Percentiles rank a stretch among this genome's conserved stretches.
Conservation (phyloP, 2,113 vertebrate species). For the Ciconia maguari region DNA sequence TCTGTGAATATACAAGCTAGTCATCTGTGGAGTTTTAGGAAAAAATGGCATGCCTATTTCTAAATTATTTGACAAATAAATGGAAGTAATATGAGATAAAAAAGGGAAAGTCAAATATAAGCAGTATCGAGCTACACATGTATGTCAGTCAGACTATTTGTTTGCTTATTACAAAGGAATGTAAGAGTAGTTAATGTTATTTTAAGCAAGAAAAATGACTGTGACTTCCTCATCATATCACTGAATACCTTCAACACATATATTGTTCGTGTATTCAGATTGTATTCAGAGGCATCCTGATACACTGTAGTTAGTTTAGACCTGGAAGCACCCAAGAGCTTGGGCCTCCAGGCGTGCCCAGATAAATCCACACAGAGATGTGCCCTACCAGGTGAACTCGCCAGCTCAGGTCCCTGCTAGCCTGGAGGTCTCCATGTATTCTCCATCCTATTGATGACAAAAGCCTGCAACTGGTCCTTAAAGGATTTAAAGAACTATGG, state of each 20-base stretch:
- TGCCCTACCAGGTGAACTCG: background rate
- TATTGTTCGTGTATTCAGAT: background rate
- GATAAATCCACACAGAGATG: background rate
- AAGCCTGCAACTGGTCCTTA: background rate
- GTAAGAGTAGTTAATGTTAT: background rate
- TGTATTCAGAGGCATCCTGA: background rate
- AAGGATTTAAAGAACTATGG: background rate
- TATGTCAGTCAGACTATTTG: background rate
- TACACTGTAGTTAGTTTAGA: background rate
- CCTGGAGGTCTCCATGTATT: background rate
- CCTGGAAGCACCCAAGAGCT: background rate
- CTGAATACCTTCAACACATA: background rate
- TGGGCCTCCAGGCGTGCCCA: background rate
- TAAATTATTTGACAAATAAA: background rate
- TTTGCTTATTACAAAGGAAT: background rate
- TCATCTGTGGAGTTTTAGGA: background rate
- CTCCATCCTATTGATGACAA: background rate
- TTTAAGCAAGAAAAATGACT: background rate
- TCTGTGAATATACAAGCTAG: background rate
- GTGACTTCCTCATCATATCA: background rate
- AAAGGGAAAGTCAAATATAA: background rate
- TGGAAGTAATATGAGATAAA: background rate
- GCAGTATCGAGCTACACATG: fast-evolving
- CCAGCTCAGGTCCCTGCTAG: background rate
- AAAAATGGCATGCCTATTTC: background rate